Evolutionary conservation across 2,888 invertebrate species (phyloP), one percentile per base, ranked within the genome.

Genomic region (Agrochola macilenta): DNA sequence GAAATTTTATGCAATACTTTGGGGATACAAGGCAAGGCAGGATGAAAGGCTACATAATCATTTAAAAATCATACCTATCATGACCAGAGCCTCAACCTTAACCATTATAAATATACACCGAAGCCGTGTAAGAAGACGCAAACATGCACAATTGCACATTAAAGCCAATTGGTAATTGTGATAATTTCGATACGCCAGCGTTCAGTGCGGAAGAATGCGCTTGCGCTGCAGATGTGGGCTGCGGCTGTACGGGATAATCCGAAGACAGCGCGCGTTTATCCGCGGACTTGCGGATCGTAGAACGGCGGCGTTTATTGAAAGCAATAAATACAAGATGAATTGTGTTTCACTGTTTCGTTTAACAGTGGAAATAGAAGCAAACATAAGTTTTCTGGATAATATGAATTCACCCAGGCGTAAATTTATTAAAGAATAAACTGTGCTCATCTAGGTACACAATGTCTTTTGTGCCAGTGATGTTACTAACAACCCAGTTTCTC

Each of bases 211-310:
- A 68, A 70, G 60, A 83, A 64, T 79, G 76, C 60, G 68, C 70
- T 26, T 70, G 78, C 64, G 71, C 60, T 20, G 35, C 82, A 87
- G 85, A 82, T 82, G 81, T 79, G 73, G 76, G 70, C 17, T 78
- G 71, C 64, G 39, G 46, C 64, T 35, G 54, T 77, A 80, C 83
- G 83, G 74, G 58, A 61, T 69, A 43, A 49, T n/a, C 58, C 57
- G 70, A 78, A 77, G 68, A 85, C 70, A 83, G 60, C 35, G 64
- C 81, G 82, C 88, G 89, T 92, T 92, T 93, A 93, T 91, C 90
- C 85, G 90, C 88, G 92, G 90, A 91, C 81, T 87, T 75, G 74
- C 60, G 20, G 35, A 80, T 66, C 35, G 30, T 70, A 78, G 70
- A 72, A 65, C 52, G 30, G n/a, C n/a, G 43, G n/a, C n/a, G 43